phyloP scores from a whole-genome alignment of 2,888 invertebrate genomes.

The Cepaea hortensis region DNA sequence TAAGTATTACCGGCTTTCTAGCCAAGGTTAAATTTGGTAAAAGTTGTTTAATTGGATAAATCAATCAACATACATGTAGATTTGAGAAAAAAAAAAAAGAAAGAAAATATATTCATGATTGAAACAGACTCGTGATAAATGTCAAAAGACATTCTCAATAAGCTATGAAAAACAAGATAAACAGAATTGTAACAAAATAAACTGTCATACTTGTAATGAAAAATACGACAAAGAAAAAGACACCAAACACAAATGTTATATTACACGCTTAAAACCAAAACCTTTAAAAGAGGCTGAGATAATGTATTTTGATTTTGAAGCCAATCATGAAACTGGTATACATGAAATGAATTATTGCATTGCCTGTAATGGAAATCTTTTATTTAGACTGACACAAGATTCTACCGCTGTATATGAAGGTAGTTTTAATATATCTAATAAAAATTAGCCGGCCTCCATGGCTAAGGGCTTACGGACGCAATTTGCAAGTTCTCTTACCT shows the following conservation, averaged over 20 bases:
- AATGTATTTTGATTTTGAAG: constrained; percentile 15
- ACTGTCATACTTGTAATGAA: not conserved
- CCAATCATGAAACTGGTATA: not conserved
- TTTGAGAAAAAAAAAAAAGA: not conserved
- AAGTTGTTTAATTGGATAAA: not conserved
- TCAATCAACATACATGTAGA: not conserved
- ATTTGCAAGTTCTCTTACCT: too few species aligned
- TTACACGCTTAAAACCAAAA: not conserved
- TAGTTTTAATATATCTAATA: not conserved
- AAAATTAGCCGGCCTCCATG: too few species aligned
- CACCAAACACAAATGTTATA: not conserved
- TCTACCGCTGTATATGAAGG: not conserved
- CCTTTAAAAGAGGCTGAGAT: not conserved
- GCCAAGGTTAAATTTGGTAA: not conserved
- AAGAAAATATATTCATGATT: not conserved
- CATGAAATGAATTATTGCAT: constrained; percentile 17
- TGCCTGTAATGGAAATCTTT: not conserved
- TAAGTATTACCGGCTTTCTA: constrained; percentile 11
- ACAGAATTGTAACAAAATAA: not conserved
- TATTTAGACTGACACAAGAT: constrained; percentile 3
- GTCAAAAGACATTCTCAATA: not conserved
- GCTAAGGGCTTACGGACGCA: too few species aligned
- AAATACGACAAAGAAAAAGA: not conserved
- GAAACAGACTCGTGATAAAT: not conserved
- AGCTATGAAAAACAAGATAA: not conserved